Evolutionary conservation across 2,797 vertebrate species (phyloP).

Genomic region (Prionace glauca): DNA sequence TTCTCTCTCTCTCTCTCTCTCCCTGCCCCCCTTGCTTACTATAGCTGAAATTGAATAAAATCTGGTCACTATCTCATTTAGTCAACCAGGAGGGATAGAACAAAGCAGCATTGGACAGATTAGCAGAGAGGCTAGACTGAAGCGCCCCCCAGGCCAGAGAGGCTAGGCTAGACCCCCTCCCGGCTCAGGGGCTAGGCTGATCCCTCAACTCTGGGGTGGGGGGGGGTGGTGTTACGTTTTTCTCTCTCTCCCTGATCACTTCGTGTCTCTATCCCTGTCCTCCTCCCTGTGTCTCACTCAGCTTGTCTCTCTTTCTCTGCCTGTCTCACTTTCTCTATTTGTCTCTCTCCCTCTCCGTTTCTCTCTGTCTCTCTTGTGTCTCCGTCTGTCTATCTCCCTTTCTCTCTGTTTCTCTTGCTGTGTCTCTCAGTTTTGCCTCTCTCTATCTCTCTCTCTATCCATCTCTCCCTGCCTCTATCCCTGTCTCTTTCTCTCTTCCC

Average conservation of each 20-base stretch:
- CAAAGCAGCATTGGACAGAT: too few species aligned
- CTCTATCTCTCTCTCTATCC: constrained; percentile 43
- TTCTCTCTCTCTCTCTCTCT: background rate
- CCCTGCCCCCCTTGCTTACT: too few species aligned
- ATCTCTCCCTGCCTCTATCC: background rate
- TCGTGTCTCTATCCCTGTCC: background rate
- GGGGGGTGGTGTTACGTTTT: too few species aligned
- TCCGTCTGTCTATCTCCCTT: background rate
- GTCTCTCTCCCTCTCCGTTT: constrained; percentile 52
- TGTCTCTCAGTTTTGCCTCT: constrained; percentile 44
- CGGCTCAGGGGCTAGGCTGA: too few species aligned
- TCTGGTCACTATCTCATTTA: too few species aligned
- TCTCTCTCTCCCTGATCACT: background rate
- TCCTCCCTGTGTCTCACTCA: background rate
- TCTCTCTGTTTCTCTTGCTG: background rate
- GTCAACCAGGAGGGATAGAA: too few species aligned
- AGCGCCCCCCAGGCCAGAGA: too few species aligned
- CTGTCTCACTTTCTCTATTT: constrained; percentile 52
- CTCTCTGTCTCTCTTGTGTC: constrained; percentile 50
- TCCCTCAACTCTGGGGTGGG: too few species aligned
- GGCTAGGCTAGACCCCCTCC: too few species aligned
- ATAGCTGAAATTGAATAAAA: too few species aligned
- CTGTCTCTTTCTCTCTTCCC: background rate
- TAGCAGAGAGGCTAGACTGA: too few species aligned
- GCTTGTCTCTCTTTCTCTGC: constrained; percentile 51